These are phyloP conservation scores for Acanthisitta chloris DNA, from an alignment of 2,113 vertebrate species.

Conservation along the genomic window DNA sequence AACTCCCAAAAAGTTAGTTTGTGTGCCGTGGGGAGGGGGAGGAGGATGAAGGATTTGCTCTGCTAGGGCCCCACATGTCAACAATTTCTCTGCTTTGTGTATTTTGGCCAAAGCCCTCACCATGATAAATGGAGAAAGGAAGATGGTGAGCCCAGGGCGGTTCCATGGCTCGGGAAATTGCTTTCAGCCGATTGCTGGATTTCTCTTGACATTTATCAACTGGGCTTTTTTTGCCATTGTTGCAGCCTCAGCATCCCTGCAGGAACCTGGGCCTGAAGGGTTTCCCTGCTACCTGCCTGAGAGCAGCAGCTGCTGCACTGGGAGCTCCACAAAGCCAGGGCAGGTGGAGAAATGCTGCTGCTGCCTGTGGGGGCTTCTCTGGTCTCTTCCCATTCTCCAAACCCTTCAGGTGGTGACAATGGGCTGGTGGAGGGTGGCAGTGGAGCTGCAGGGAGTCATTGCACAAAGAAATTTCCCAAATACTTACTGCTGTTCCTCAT, in stretches of 20 bases:
- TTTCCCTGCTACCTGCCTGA: conserved; percentile 11
- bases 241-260: background rate
- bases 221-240: conserved; percentile 67
- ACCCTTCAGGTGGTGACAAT: background rate
- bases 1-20: conserved; percentile 79
- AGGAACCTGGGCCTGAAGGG: background rate
- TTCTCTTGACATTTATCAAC: conserved; percentile 93
- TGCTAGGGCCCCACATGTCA: conserved; percentile 92
- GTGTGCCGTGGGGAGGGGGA: conserved; percentile 69
- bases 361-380: background rate
- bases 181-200: conserved; percentile 94
- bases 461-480: background rate
- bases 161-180: conserved; percentile 88
- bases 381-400: background rate
- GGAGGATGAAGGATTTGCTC: conserved; percentile 85
- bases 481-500: background rate
- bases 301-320: background rate
- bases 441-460: background rate
- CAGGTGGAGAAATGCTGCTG: background rate
- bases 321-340: background rate
- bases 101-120: conserved; percentile 91
- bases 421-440: background rate
- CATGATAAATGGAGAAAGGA: conserved; percentile 98
- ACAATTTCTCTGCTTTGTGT: conserved; percentile 98
- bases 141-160: conserved; percentile 87